Evolutionary conservation across 2,888 invertebrate species (phyloP).

Genomic region (Aromia moschata): DNA sequence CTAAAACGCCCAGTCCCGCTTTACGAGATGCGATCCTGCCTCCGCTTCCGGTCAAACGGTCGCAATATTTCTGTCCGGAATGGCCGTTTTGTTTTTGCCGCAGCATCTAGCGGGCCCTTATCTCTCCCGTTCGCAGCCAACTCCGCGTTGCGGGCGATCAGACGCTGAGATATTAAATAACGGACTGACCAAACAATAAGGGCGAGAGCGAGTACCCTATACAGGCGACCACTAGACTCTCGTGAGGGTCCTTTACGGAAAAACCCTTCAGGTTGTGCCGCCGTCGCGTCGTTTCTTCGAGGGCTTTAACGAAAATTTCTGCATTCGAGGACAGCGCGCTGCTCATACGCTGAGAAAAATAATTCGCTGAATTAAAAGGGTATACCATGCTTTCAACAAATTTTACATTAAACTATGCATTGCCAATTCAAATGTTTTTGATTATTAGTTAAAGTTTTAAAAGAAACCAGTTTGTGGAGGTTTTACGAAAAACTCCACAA

Average conservation of each 20-base stretch:
- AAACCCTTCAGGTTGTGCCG: constrained; percentile 20
- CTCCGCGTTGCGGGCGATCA: constrained; percentile 35
- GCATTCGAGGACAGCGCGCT: neutral
- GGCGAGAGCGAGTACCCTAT: constrained; percentile 28
- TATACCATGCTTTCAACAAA: too few species aligned
- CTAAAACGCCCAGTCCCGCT: neutral
- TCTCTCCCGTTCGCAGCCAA: constrained; percentile 46
- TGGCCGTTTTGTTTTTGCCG: constrained; percentile 42
- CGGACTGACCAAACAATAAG: constrained; percentile 45
- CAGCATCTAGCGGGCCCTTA: constrained; percentile 42
- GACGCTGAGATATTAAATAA: constrained; percentile 49
- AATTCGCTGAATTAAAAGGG: too few species aligned
- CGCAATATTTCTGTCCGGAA: constrained; percentile 18
- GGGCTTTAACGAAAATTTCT: constrained; percentile 9
- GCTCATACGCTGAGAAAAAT: too few species aligned
- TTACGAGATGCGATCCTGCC: neutral
- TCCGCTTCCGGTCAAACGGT: constrained; percentile 8
- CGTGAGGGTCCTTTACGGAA: constrained; percentile 6
- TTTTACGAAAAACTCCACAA: too few species aligned
- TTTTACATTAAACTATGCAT: too few species aligned
- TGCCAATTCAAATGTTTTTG: too few species aligned
- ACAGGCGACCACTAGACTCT: constrained; percentile 24
- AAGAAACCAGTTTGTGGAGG: too few species aligned
- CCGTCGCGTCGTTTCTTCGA: constrained; percentile 8
- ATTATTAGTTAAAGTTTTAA: too few species aligned